Conservation (phyloP, 2,113 vertebrate species). For the Hemiscyllium ocellatum region DNA sequence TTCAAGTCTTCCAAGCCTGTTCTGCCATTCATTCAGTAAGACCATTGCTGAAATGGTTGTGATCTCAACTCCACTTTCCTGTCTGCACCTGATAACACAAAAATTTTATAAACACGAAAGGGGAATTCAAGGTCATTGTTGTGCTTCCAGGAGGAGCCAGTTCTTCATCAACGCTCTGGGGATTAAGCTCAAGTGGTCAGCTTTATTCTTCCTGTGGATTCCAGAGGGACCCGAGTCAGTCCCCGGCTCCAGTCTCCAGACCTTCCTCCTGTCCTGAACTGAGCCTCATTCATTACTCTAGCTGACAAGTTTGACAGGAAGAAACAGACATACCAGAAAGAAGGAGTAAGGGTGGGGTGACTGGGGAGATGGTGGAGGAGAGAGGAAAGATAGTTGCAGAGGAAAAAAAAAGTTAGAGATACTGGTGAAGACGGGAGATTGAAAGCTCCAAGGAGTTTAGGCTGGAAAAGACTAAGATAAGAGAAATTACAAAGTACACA, state of each 20-base stretch:
- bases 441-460: not conserved
- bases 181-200: constrained; percentile 56
- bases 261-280: constrained; percentile 60
- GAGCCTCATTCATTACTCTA: constrained; percentile 67
- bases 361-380: no score
- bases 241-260: constrained; percentile 51
- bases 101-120: constrained; percentile 58
- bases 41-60: no score
- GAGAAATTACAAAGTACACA: not conserved
- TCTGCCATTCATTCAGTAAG: no score
- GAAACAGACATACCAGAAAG: not conserved
- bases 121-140: constrained; percentile 68
- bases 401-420: not conserved
- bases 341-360: not conserved
- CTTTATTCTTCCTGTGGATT: constrained; percentile 55
- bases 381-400: not conserved
- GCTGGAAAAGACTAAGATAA: not conserved
- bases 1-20: no score
- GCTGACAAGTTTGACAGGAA: constrained; percentile 43
- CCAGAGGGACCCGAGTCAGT: constrained; percentile 57
- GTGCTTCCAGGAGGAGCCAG: constrained; percentile 62
- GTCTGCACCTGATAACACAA: constrained; percentile 37
- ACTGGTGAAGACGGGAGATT: not conserved
- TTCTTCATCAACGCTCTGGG: constrained; percentile 64
- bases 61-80: no score